phyloP scores from a whole-genome alignment of 1,140 invertebrate species.

The Caligus rogercresseyi region DNA sequence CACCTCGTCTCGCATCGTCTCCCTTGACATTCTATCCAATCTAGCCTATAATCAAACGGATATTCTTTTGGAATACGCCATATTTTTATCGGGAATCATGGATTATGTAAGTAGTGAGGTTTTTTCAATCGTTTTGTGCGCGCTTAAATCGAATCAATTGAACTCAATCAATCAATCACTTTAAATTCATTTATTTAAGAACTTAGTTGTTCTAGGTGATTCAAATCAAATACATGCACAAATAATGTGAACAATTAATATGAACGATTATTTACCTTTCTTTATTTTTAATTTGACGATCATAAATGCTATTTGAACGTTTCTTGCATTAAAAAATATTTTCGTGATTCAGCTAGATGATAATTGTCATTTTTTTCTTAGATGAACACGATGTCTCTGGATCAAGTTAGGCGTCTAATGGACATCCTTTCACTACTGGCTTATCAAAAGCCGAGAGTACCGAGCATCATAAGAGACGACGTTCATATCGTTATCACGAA shows the following conservation, averaged over 20 bases:
- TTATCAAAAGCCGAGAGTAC: constrained; percentile 19
- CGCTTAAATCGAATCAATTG: no score
- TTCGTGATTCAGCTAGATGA: no score
- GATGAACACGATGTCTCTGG: constrained; percentile 20
- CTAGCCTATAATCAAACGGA: not conserved
- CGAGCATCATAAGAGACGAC: constrained; percentile 21
- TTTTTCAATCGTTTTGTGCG: not conserved
- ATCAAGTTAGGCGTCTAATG: constrained; percentile 21
- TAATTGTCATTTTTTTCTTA: not conserved
- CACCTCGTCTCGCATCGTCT: not conserved
- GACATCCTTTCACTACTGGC: constrained; percentile 22
- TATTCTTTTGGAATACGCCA: not conserved
- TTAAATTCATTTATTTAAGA: no score
- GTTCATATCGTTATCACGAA: constrained; percentile 22
- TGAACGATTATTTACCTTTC: no score
- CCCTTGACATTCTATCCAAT: not conserved
- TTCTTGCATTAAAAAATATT: no score
- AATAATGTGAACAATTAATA: no score
- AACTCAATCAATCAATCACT: no score
- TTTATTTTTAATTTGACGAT: no score
- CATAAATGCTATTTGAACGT: no score
- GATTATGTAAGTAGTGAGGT: constrained; percentile 6
- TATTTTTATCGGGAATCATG: constrained; percentile 7
- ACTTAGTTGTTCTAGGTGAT: no score
- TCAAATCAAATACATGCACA: no score